phyloP scores from a whole-genome alignment of 2,888 invertebrate genomes.

The Unio pictorum region DNA sequence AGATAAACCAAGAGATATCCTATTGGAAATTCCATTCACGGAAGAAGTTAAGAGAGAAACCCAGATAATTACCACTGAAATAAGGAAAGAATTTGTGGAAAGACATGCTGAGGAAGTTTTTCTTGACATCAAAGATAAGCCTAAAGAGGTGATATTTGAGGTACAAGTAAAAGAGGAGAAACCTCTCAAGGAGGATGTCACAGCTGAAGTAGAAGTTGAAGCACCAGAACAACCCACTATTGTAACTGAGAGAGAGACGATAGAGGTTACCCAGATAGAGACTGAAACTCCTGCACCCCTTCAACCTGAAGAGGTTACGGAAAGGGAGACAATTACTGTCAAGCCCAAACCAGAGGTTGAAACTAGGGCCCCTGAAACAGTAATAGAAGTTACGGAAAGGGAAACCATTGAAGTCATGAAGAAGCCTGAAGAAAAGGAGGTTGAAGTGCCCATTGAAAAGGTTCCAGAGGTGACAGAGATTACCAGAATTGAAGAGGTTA shows the following conservation, averaged over 20 bases:
- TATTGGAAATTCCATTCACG: not conserved
- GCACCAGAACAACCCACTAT: constrained; percentile 33
- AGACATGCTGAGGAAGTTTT: constrained; percentile 19
- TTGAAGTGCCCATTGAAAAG: constrained; percentile 33
- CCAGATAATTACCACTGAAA: constrained; percentile 5
- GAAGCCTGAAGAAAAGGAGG: constrained; percentile 37
- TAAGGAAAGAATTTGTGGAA: constrained; percentile 10
- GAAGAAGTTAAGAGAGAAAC: not conserved
- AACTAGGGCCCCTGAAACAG: constrained; percentile 44
- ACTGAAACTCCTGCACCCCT: constrained; percentile 33
- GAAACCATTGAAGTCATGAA: constrained; percentile 46
- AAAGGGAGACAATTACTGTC: constrained; percentile 34
- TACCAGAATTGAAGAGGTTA: constrained; percentile 33
- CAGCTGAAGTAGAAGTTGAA: constrained; percentile 34
- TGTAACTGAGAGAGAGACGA: constrained; percentile 14
- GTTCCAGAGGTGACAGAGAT: constrained; percentile 38
- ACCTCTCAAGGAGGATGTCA: constrained; percentile 6
- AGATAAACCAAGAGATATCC: constrained; percentile 18
- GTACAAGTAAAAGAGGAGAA: constrained; percentile 13
- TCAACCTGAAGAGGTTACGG: constrained; percentile 35
- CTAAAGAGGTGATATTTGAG: constrained; percentile 29
- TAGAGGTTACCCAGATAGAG: constrained; percentile 28
- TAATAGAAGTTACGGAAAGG: constrained; percentile 38
- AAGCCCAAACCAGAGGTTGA: constrained; percentile 32
- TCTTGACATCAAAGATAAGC: constrained; percentile 16